Evolutionary conservation across 2,113 vertebrate species (phyloP), one percentile per base, ranked within the genome.

Genomic region (Otocyon megalotis): DNA sequence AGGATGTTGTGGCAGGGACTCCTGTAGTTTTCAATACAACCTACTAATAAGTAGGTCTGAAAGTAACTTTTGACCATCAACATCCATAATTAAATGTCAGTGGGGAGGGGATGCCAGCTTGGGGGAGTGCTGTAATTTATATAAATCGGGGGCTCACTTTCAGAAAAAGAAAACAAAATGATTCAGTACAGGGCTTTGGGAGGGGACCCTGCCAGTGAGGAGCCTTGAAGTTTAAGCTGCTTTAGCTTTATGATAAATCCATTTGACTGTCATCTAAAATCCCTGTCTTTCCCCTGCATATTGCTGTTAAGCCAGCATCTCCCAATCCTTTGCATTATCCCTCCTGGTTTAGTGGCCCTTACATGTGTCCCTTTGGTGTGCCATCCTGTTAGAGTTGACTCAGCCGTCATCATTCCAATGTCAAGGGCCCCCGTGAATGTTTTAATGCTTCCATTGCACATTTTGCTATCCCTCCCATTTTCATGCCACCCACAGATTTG

Each of bases 141-240:
- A 60, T 58, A 50, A 53, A n/a, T 74, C 67, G 7, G 83, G 43
- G 24, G 16, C 2, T 65, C 56, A 32, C 24, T 62, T 84, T 84
- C 77, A 97, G 84, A 15, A 92, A 88, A 90, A 86, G 32, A 82
- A 87, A 76, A 69, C 26, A 77, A 58, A 62, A 43, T 76, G 87
- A 60, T 91, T 54, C 94, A 87, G 37, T 80, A 60, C 8, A 76
- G 53, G 2, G 43, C 28, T 85, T 77, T 87, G 15, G 26, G 53
- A 79, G 71, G 48, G 24, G 9, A 53, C 74, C 10, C 13, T 22
- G 53, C 60, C 60, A 77, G 43, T 22, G 28, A 90, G 63, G 24
- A 20, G 28, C 74, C 89, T 87, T 71, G 53, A 93, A 48, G 71
- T 93, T 89, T 90, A 94, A 95, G 87, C 87, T 93, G 71, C 63